A percentile compares a stretch with the other conserved stretches of the same genome.
Conservation (phyloP, 2,797 vertebrate species). For the Syngnathus rostellatus region DNA sequence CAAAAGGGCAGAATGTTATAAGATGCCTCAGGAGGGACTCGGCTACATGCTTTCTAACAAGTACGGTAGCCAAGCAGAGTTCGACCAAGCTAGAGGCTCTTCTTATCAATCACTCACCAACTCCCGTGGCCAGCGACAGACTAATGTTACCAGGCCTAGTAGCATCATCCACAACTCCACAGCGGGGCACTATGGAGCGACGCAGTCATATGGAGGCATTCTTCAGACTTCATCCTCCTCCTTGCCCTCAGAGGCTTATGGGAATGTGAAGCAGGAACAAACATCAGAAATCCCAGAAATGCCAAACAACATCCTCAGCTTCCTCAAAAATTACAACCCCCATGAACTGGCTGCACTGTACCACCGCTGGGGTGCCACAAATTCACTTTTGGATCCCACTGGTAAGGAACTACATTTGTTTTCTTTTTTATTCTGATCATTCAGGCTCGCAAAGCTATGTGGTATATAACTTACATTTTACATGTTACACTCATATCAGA, state of each 20-base stretch:
- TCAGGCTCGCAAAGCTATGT: neutral
- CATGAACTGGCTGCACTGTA: constrained; percentile 83
- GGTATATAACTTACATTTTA: neutral
- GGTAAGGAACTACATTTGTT: constrained; percentile 59
- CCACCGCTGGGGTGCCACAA: constrained; percentile 81
- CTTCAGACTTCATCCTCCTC: constrained; percentile 38
- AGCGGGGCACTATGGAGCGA: constrained; percentile 29
- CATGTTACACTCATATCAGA: neutral
- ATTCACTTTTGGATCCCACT: constrained; percentile 75
- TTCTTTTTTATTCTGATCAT: neutral
- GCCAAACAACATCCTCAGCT: constrained; percentile 73
- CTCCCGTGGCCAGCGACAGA: constrained; percentile 40
- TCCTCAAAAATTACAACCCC: constrained; percentile 87
- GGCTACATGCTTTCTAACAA: constrained; percentile 73
- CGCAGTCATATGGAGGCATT: constrained; percentile 42
- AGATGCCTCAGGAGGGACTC: constrained; percentile 61
- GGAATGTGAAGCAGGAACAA: constrained; percentile 68
- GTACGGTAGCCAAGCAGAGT: constrained; percentile 67
- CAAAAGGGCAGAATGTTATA: constrained; percentile 65
- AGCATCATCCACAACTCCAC: constrained; percentile 38
- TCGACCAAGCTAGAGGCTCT: constrained; percentile 44
- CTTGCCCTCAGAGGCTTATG: constrained; percentile 33
- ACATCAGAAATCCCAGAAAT: constrained; percentile 68
- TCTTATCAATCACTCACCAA: constrained; percentile 34
- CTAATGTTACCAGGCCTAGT: constrained; percentile 37